Conservation (phyloP, 2,888 invertebrate species). For the Leucoptera coffeella region DNA sequence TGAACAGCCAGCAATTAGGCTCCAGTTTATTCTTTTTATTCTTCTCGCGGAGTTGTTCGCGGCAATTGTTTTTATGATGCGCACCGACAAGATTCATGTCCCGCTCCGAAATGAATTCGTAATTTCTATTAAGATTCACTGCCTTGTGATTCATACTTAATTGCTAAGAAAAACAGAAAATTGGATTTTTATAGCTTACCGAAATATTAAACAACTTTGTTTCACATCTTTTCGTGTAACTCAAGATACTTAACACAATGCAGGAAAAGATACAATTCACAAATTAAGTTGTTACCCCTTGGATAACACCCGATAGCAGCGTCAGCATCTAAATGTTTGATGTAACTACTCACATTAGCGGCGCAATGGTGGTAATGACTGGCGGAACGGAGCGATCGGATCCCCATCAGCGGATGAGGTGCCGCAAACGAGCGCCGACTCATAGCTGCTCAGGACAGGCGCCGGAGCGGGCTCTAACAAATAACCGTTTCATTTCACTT, state of each 20-base stretch:
- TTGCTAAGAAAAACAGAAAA: no score
- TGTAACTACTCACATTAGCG: no score
- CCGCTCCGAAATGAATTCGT: constrained; percentile 45
- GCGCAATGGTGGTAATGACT: no score
- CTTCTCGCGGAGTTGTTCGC: constrained; percentile 33
- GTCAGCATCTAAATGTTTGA: no score
- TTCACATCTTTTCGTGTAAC: no score
- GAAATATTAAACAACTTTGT: no score
- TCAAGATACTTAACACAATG: no score
- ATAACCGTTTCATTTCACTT: constrained; percentile 55
- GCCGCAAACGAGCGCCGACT: constrained; percentile 29
- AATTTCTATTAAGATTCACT: constrained; percentile 43
- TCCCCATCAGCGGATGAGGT: constrained; percentile 10
- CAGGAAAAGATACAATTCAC: no score
- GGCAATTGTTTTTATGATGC: constrained; percentile 34
- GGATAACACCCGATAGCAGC: no score
- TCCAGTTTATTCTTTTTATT: constrained; percentile 41
- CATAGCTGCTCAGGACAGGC: constrained; percentile 26
- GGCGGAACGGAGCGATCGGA: constrained; percentile 6
- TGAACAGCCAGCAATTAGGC: constrained; percentile 52
- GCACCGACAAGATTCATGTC: constrained; percentile 30
- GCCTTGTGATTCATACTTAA: constrained; percentile 24
- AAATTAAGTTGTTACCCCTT: no score
- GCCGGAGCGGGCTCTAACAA: constrained; percentile 45
- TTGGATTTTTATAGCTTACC: no score